Percentiles rank a stretch among this genome's conserved stretches.
Conservation (phyloP, 1,140 invertebrate genomes). For the Drosophila nebulosa region DNA sequence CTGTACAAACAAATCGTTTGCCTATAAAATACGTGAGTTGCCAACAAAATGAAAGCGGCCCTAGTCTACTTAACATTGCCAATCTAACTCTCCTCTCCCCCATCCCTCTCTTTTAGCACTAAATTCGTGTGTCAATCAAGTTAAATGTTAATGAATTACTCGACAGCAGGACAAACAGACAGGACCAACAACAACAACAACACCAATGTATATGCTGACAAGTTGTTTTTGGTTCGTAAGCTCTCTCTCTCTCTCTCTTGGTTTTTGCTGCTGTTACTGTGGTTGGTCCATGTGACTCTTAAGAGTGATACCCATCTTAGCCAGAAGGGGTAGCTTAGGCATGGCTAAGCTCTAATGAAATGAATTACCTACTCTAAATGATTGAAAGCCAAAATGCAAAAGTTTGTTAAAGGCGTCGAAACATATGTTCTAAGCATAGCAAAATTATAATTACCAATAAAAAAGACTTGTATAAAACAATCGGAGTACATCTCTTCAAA, state of each 20-base stretch:
- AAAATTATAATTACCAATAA: no score
- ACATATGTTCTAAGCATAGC: no score
- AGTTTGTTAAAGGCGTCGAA: no score
- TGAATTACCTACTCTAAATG: no score
- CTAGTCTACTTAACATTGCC: neutral
- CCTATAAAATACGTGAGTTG: conserved; percentile 38
- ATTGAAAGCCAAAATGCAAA: no score
- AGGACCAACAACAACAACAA: conserved; percentile 49
- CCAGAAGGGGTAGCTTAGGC: neutral
- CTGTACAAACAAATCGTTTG: conserved; percentile 65
- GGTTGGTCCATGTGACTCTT: conserved; percentile 2
- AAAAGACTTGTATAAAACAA: no score
- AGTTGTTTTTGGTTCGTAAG: conserved; percentile 53
- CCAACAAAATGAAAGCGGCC: conserved; percentile 22
- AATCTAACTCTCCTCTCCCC: neutral
- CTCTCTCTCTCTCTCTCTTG: conserved; percentile 33
- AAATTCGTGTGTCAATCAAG: conserved; percentile 66
- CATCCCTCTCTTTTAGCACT: neutral
- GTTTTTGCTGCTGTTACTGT: conserved; percentile 10
- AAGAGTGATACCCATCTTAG: neutral
- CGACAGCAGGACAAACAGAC: conserved; percentile 47
- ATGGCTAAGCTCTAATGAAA: no score
- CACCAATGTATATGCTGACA: conserved; percentile 41
- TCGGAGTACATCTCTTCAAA: no score
- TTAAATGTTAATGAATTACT: conserved; percentile 78